Evolutionary conservation across 2,113 vertebrate species (phyloP), one percentile per base, ranked within the genome.

Genomic region (Hydropotes inermis): DNA sequence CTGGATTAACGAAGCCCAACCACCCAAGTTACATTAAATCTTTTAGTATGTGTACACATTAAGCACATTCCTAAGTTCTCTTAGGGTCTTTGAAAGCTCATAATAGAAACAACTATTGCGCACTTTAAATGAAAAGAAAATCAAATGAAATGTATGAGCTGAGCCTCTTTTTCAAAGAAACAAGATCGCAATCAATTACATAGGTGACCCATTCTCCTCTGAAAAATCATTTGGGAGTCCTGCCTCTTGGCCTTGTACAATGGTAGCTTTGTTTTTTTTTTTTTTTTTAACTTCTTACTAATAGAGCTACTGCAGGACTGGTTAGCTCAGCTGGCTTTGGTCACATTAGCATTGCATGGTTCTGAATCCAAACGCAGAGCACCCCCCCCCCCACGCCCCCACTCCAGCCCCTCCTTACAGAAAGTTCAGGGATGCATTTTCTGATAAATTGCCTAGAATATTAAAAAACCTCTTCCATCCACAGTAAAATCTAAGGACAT

Each of bases 121-220:
- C 87, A 88, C 57, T 95, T 97, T 79, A 87, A 95, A 64, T 92
- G 70, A 92, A 96, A 93, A 89, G 55, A 84, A 93, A 43, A 17
- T 28, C 11, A 7, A 91, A 87, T 30, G 25, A 95, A 94, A 97
- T 39, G 28, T 33, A 95, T 50, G 55, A 74, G 1, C 76, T 91
- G 50, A 78, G 39, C 1, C 47, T 91, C 28, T 96, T 87, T 93
- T 87, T 94, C 88, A 74, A 94, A 96, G 82, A 89, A 96, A 95
- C 61, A 89, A 93, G 88, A 81, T 13, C 76, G 36, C 47, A 87
- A 79, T 96, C 92, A 97, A 70, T 96, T 95, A 89, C 67, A 74
- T 0, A 52, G 76, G 93, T 57, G 93, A 91, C 61, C 92, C 21
- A 30, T 17, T 47, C 60, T 88, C 58, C 64, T 79, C 9, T 17